phyloP scores from a whole-genome alignment of 1,140 invertebrate genomes.

The Dryas iulia region DNA sequence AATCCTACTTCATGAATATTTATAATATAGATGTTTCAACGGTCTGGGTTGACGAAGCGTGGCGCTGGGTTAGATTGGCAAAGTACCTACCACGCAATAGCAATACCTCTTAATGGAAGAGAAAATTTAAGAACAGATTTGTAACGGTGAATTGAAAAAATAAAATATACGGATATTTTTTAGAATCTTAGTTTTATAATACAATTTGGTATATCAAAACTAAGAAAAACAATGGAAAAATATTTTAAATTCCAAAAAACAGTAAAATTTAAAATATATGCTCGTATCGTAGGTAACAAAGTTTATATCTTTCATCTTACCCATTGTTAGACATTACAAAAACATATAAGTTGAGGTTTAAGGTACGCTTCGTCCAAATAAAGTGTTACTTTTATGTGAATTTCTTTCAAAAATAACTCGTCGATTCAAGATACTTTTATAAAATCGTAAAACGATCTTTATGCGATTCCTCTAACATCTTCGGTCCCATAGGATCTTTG shows the following conservation, averaged over 20 bases:
- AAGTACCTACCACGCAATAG: not conserved
- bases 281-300: not conserved
- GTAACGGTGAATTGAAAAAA: too few relatives aligned
- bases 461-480: slow-evolving; percentile 55
- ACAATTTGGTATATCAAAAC: too few relatives aligned
- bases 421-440: slow-evolving; percentile 50
- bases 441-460: slow-evolving; percentile 71
- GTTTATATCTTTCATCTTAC: not conserved
- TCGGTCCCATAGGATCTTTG: slow-evolving; percentile 57
- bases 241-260: not conserved
- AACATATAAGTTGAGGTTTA: not conserved
- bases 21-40: not conserved
- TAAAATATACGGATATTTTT: too few relatives aligned
- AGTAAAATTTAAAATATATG: not conserved
- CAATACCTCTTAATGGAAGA: not conserved
- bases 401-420: slow-evolving; percentile 62
- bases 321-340: not conserved
- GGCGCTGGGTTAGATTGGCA: not conserved
- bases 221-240: not conserved
- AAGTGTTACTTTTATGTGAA: slow-evolving; percentile 48
- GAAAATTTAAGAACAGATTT: too few relatives aligned
- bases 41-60: not conserved
- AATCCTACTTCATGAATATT: not conserved
- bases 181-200: too few relatives aligned
- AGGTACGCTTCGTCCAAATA: not conserved